These are phyloP conservation scores for Drosophila baimaii DNA, from an alignment of 1,140 invertebrate species.

Conservation along the genomic window DNA sequence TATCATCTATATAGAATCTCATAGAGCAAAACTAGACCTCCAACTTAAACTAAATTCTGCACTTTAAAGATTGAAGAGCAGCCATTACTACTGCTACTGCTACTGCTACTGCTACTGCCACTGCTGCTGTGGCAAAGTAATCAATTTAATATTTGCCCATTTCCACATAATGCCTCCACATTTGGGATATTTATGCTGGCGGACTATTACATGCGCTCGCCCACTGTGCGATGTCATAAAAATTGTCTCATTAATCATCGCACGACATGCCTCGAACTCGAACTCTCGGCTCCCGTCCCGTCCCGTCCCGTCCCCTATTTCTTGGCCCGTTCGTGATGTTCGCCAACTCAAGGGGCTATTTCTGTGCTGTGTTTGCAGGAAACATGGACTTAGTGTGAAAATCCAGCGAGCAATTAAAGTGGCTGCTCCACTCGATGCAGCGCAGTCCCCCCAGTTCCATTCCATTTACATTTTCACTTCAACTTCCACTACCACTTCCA, in stretches of 20 bases:
- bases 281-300: background rate
- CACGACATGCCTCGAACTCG: constrained; percentile 54
- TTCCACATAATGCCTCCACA: constrained; percentile 23
- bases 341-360: constrained; percentile 47
- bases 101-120: too few relatives aligned
- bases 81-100: too few relatives aligned
- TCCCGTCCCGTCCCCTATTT: constrained; percentile 13
- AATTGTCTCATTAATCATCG: constrained; percentile 82
- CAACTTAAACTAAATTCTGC: too few relatives aligned
- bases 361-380: constrained; percentile 64
- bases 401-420: constrained; percentile 75
- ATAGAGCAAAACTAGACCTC: background rate
- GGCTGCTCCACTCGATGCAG: constrained; percentile 39
- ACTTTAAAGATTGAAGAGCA: background rate
- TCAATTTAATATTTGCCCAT: constrained; percentile 41
- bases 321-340: constrained; percentile 31
- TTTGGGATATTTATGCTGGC: constrained; percentile 32
- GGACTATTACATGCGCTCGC: constrained; percentile 2
- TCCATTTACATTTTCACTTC: constrained; percentile 1
- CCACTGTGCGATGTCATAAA: constrained; percentile 72
- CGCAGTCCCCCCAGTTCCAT: constrained; percentile 19
- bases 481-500: too few relatives aligned
- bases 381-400: constrained; percentile 79
- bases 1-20: background rate
- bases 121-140: background rate